Evolutionary conservation across 2,797 vertebrate genomes (phyloP), one percentile per base, ranked within the genome.

Genomic region (Myotis daubentonii): DNA sequence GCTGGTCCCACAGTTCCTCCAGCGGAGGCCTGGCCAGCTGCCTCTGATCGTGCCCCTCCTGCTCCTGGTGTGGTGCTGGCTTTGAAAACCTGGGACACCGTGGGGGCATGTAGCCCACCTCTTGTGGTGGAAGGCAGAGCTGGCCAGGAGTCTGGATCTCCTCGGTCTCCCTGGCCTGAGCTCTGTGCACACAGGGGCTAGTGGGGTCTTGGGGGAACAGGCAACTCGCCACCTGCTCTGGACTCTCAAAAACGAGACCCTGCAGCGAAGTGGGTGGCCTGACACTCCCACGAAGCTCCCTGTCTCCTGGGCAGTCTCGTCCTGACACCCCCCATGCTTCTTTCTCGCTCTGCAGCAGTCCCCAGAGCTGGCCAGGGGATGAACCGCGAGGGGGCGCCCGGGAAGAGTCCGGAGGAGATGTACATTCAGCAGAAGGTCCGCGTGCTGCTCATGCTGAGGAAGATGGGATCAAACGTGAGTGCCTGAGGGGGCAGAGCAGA

Each of bases 381-480:
- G 99, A 99, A 99, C 99, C 99, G 99, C 95, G 99, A 99, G 99
- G 99, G 99, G 76, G 99, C 99, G 98, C 99, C 99, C 98, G 99
- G 99, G 97, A 99, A 99, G 99, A 99, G 99, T 99, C 99, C 99
- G 98, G 99, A 99, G 98, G 99, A 99, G 98, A 99, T 99, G 99
- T 99, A 99, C 97, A 98, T 99, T 94, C 99, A 99, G 98, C 99
- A 99, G 99, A 99, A 99, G 98, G 99, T 99, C 97, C 99, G 99
- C 86, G 99, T 99, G 97, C 99, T 99, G 95, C 99, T 99, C 98
- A 99, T 99, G 99, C 99, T 99, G 91, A 99, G 99, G 98, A 99
- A 99, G 98, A 99, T 99, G 99, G 99, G 99, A 97, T 99, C 99
- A 96, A 99, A 99, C 82, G 99, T 99, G 98, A 99, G 99, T 99